Percentiles rank a stretch among this genome's conserved stretches.
Conservation (phyloP, 2,888 invertebrate species). For the Apamea sordens region DNA sequence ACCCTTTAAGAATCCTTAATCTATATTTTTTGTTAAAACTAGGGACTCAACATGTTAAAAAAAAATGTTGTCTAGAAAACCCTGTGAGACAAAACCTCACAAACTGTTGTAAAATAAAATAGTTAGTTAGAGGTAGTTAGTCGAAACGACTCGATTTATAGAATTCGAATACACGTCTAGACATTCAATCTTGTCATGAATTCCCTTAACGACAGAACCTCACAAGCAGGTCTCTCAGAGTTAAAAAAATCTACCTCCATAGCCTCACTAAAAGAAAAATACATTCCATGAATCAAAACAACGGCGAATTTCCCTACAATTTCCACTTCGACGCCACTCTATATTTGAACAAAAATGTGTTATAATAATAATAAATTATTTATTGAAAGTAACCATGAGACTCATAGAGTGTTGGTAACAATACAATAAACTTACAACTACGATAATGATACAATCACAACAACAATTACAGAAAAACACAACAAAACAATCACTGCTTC, state of each 20-base stretch:
- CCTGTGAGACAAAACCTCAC: neutral
- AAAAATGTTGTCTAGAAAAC: neutral
- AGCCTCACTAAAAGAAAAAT: neutral
- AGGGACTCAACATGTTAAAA: too few relatives aligned
- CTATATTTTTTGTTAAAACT: too few relatives aligned
- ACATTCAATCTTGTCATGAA: neutral
- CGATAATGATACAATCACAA: too few relatives aligned
- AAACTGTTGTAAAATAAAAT: neutral
- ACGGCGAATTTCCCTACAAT: neutral
- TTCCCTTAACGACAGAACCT: neutral
- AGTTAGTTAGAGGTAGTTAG: neutral
- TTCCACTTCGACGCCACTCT: neutral
- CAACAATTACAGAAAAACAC: too few relatives aligned
- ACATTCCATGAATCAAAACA: neutral
- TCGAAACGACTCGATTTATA: too few relatives aligned
- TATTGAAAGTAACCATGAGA: too few relatives aligned
- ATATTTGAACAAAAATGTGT: slow-evolving; percentile 4
- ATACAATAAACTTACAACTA: too few relatives aligned
- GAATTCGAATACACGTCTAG: too few relatives aligned
- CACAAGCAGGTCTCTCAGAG: neutral
- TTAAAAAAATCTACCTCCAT: neutral
- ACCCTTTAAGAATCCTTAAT: neutral
- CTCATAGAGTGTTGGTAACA: too few relatives aligned
- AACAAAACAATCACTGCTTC: too few relatives aligned
- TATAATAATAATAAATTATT: too few relatives aligned